phyloP scores from a whole-genome alignment of 2,113 vertebrate genomes.

The Microtus richardsoni region DNA sequence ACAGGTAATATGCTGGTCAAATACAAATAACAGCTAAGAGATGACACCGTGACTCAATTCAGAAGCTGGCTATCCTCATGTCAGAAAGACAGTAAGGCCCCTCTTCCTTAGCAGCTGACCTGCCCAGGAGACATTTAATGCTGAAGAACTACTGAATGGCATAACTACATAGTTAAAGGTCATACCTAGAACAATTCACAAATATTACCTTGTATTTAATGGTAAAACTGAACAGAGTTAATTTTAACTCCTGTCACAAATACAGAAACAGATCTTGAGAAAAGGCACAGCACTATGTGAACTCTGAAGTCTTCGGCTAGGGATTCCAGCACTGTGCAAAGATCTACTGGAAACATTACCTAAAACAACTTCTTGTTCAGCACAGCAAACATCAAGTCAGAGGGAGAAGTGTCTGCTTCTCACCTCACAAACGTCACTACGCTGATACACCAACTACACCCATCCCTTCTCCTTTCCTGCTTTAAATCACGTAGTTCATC shows the following conservation, averaged over 20 bases:
- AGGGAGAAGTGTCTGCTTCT: background rate
- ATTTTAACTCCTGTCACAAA: slow-evolving; percentile 33
- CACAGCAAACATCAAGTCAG: background rate
- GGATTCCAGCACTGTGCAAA: background rate
- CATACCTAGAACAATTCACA: background rate
- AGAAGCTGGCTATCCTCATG: background rate
- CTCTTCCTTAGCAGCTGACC: slow-evolving; percentile 1
- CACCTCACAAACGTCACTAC: background rate
- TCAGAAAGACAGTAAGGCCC: background rate
- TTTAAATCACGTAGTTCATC: background rate
- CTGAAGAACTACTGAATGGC: slow-evolving; percentile 22
- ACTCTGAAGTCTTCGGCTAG: background rate
- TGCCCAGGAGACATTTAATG: slow-evolving; percentile 14
- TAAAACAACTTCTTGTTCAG: background rate
- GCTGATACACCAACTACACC: background rate
- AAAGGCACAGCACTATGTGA: background rate
- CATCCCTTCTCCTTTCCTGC: background rate
- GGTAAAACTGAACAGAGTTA: background rate
- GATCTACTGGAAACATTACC: background rate
- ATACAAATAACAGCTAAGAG: background rate
- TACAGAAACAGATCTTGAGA: slow-evolving; percentile 30
- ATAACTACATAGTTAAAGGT: background rate
- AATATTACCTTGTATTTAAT: background rate
- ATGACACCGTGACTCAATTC: slow-evolving; percentile 4
- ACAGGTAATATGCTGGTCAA: background rate